Evolutionary conservation across 2,888 invertebrate species (phyloP), one percentile per base, ranked within the genome.

Genomic region (Xestia rhomboidea): DNA sequence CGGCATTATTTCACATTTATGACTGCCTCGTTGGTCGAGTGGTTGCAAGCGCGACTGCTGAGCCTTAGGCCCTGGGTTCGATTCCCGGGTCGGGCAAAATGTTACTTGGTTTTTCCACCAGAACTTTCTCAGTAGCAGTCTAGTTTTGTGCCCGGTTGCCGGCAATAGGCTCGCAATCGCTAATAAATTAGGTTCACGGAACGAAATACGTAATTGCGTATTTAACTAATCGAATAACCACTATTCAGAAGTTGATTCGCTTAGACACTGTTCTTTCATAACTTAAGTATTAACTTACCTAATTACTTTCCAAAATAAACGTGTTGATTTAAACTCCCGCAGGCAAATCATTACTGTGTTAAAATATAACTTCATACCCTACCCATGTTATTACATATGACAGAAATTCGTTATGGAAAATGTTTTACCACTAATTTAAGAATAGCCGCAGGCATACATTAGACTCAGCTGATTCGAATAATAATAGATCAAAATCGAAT

Each of bases 401-500:
- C 38, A 27, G 18, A 38, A 63, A 46, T 24, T 63, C 51, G n/a
- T 63, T 46, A 38, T 0, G 5, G 34, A 46, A 34, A 46, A 21
- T 67, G n/a, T 75, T 64, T 24, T 21, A 34, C 18, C 27, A 62
- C 15, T 67, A 46, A 82, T 38, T 82, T 82, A 38, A 34, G 38
- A 41, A 63, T 63, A 62, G 67, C 82, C 63, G n/a, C 54, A 34
- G 38, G 77, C 67, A 13, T 18, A 15, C n/a, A 4, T 8, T 27
- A 73, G 0, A 68, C 15, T 49, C 71, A 67, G 18, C 54, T 57
- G 62, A 41, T 77, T 77, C 54, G 67, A 74, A 78, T 49, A 64
- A 81, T n/a, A 78, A 54, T 30, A 49, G 30, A n/a, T 75, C 21
- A 71, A 11, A 63, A 46, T 64, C 75, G 82, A 81, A 67, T 41